Evolutionary conservation across 2,797 vertebrate species (phyloP).

Genomic region (Allobates femoralis): DNA sequence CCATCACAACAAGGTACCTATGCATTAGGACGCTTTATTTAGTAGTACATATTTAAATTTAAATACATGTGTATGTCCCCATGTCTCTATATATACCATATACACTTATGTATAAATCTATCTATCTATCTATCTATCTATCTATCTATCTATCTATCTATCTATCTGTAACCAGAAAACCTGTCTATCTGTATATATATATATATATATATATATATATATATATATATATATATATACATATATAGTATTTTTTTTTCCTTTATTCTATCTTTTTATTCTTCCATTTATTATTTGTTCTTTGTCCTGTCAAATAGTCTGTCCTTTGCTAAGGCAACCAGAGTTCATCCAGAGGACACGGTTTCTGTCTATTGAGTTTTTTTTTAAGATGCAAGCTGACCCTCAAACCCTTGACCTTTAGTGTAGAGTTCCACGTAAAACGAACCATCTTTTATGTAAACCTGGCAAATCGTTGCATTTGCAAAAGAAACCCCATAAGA

Average conservation of each 20-base stretch:
- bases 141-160: slow-evolving; percentile 24
- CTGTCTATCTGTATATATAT: background rate
- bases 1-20: slow-evolving; percentile 35
- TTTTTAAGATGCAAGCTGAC: slow-evolving; percentile 81
- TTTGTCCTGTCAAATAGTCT: slow-evolving; percentile 77
- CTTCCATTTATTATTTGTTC: slow-evolving; percentile 60
- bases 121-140: background rate
- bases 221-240: slow-evolving; percentile 32
- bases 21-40: background rate
- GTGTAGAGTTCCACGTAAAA: slow-evolving; percentile 78
- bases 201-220: slow-evolving; percentile 3
- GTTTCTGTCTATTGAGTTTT: slow-evolving; percentile 90
- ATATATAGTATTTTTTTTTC: background rate
- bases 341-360: slow-evolving; percentile 93
- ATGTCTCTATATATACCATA: background rate
- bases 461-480: background rate
- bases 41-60: too few species aligned
- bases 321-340: slow-evolving; percentile 79
- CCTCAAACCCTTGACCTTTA: slow-evolving; percentile 86
- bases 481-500: background rate
- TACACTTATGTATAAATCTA: background rate
- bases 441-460: slow-evolving; percentile 43
- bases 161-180: too few species aligned
- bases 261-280: background rate
- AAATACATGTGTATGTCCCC: too few species aligned